Evolutionary conservation across 2,113 vertebrate genomes (phyloP), one percentile per base, ranked within the genome.

Genomic region (Nesoenas mayeri): DNA sequence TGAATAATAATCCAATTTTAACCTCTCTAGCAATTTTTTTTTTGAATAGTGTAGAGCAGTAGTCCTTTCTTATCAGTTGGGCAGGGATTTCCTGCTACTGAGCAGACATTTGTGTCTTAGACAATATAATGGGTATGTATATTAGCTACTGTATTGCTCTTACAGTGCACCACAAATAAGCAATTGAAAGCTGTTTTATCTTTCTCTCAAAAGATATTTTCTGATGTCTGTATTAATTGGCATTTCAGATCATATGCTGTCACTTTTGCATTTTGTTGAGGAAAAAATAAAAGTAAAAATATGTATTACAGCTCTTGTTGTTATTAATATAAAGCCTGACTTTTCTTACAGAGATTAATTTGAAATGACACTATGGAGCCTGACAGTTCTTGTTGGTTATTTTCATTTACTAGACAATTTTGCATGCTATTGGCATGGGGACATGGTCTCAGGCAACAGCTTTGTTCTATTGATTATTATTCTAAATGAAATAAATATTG

Each of bases 381-480:
- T 91, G 79, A 96, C 83, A 78, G 60, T 65, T 89, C 88, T 80
- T 38, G 85, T 89, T 95, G 94, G 51, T 93, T 95, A 93, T 96
- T 98, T 96, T 97, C 77, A 97, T 97, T 95, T 96, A 84, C 80
- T 91, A 93, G 91, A 91, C 87, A 96, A 96, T 97, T 98, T 97
- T 97, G 84, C 91, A 94, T 95, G 96, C 87, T 97, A 94, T 88
- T 95, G 92, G 83, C 85, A 83, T 72, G 71, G 81, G 91, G 86
- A 83, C 74, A 47, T 54, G 58, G 87, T 96, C 86, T 91, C 62
- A 83, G 96, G 83, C 79, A 96, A 91, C 73, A 81, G 70, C 54
- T 92, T 94, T 93, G 57, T 91, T 97, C 74, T 93, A 75, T 57
- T 89, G 91, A 91, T 87, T 95, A 87, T 95, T 96, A 80, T 89